Percentiles rank a stretch among this genome's conserved stretches.
Conservation (phyloP, 2,888 invertebrate genomes). For the Xestia ashworthii region DNA sequence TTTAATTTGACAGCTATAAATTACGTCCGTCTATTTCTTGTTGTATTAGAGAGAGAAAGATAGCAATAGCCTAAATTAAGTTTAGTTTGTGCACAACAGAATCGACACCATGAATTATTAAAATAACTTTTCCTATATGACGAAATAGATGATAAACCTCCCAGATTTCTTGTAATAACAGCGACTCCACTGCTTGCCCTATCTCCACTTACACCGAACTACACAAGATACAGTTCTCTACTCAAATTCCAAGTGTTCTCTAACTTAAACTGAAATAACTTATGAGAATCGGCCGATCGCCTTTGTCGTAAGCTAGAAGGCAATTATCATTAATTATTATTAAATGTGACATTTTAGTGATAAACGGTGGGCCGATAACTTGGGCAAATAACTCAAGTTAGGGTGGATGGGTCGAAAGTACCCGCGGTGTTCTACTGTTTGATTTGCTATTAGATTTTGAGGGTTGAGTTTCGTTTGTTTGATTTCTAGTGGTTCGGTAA, state of each 20-base stretch:
- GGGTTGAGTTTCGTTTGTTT: slow-evolving; percentile 66
- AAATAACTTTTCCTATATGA: background rate
- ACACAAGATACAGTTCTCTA: slow-evolving; percentile 89
- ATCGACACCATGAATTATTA: too few relatives aligned
- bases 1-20: too few relatives aligned
- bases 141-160: background rate
- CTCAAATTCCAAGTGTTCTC: slow-evolving; percentile 87
- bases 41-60: too few relatives aligned
- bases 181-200: slow-evolving; percentile 36
- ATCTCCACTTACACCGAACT: slow-evolving; percentile 78
- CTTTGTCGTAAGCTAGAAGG: slow-evolving; percentile 88
- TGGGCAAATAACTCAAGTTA: slow-evolving; percentile 87
- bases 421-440: slow-evolving; percentile 75
- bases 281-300: slow-evolving; percentile 90
- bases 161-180: background rate
- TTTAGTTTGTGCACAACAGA: too few relatives aligned
- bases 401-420: slow-evolving; percentile 70
- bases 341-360: slow-evolving; percentile 89
- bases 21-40: too few relatives aligned
- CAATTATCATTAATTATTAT: slow-evolving; percentile 91
- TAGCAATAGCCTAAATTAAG: too few relatives aligned
- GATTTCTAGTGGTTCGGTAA: slow-evolving; percentile 51
- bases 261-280: slow-evolving; percentile 90
- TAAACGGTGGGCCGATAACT: slow-evolving; percentile 89
- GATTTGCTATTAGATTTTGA: slow-evolving; percentile 76